Conservation (phyloP, 2,113 vertebrate genomes). For the Tetraodon nigroviridis region DNA sequence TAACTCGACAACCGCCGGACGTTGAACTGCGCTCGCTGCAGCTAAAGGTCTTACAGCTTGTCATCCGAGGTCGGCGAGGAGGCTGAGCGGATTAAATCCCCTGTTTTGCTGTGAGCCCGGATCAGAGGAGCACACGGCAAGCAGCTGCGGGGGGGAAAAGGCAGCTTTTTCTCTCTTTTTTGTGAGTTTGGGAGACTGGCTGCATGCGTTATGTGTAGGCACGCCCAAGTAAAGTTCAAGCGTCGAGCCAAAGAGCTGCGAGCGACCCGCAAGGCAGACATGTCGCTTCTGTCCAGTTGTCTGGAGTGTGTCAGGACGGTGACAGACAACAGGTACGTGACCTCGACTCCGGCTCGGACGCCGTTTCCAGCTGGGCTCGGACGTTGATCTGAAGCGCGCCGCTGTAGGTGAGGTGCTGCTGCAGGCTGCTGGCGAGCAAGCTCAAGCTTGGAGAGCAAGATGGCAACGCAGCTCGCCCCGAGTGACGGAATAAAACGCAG, state of each 20-base stretch:
- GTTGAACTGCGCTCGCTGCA: conserved; percentile 34
- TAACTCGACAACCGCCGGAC: conserved; percentile 15
- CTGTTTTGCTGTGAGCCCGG: conserved; percentile 39
- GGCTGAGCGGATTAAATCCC: conserved; percentile 53
- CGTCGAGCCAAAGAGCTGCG: conserved; percentile 26
- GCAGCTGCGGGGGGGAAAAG: not conserved
- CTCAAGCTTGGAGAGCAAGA: not conserved
- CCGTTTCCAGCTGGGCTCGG: not conserved
- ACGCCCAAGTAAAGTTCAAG: conserved; percentile 32
- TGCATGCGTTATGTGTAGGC: conserved; percentile 56
- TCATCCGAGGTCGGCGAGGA: conserved; percentile 18
- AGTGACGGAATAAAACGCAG: not conserved
- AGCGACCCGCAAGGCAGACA: conserved; percentile 54
- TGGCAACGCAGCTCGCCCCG: not conserved
- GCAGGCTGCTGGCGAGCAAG: not conserved
- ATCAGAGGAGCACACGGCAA: conserved; percentile 14
- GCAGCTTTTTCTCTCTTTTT: conserved; percentile 10
- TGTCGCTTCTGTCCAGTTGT: conserved; percentile 78
- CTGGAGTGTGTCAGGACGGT: conserved; percentile 70
- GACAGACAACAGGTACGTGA: conserved; percentile 74
- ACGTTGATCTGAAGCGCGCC: too few relatives aligned
- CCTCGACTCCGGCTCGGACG: not conserved
- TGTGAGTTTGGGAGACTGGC: conserved; percentile 3
- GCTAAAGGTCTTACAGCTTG: conserved; percentile 29
- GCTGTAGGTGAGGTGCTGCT: not conserved